Percentiles rank a stretch among this genome's conserved stretches.
Conservation (phyloP, 1,140 invertebrate genomes). For the Eumeta japonica region DNA sequence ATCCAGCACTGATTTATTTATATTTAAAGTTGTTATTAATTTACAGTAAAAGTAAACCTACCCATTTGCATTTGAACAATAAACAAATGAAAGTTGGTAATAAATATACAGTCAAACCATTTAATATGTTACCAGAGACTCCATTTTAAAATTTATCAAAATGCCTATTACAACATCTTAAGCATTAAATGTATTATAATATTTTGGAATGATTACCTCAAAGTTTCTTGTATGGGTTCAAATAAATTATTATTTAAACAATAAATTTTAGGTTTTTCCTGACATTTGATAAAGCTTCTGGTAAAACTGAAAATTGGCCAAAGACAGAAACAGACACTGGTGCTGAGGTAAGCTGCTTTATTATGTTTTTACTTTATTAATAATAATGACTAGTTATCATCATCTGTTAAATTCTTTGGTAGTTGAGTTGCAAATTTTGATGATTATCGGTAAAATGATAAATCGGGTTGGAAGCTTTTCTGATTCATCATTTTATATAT, state of each 20-base stretch:
- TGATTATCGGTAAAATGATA: background rate
- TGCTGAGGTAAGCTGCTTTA: slow-evolving; percentile 24
- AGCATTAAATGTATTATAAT: background rate
- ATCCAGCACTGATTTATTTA: background rate
- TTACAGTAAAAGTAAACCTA: background rate
- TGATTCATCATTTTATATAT: no score
- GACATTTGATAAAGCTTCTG: slow-evolving; percentile 81
- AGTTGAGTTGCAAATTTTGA: background rate
- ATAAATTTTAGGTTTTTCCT: slow-evolving; percentile 76
- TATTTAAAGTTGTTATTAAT: background rate
- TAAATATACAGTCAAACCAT: no score
- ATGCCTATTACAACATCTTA: background rate
- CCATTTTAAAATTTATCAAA: background rate
- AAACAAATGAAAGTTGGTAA: background rate
- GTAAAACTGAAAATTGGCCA: slow-evolving; percentile 50
- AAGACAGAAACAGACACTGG: slow-evolving; percentile 36
- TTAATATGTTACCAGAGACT: no score
- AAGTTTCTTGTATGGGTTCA: no score
- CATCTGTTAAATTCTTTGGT: no score
- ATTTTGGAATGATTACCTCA: no score
- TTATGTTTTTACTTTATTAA: no score
- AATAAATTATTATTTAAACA: no score
- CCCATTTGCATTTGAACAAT: background rate
- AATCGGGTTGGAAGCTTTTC: no score
- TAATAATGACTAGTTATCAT: no score